Evolutionary conservation across 2,888 invertebrate species (phyloP), one percentile per base, ranked within the genome.

Genomic region (Baronia brevicornis): DNA sequence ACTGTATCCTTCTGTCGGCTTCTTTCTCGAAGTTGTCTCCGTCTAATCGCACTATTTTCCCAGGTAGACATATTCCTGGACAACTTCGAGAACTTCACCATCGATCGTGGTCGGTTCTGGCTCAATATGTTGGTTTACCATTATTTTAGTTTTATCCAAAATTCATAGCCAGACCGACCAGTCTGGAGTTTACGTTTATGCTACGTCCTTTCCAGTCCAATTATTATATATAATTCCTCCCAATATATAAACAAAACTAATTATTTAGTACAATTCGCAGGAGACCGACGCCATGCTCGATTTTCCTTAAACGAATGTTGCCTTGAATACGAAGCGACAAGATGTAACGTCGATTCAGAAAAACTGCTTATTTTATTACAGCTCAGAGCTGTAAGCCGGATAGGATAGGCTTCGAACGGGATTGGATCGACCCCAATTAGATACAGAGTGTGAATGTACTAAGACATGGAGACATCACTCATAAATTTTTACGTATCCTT

Each of bases 311-410:
- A 66, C 65, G 60, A 63, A 64, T 54, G 60, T 60, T 60, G 65
- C 57, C 57, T 54, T 41, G 51, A 74, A 77, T 71, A 73, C 70
- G 69, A 66, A 73, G 67, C 64, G 73, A 70, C 70, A 67, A 64
- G 68, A 72, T 71, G 77, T 73, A 75, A 68, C 66, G 65, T 62
- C 48, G 66, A 75, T 73, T 77, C 70, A 70, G 70, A 74, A 77
- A 74, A 79, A 80, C 78, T 78, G 78, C 77, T 80, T 78, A 80
- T 79, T 82, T 82, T 77, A 79, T 78, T 71, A 64, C 62, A 50
- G 53, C 53, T 51, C 51, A 44, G 61, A 66, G 63, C 64, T 66
- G 63, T 60, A 61, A 65, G 62, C 60, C 65, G 67, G 63, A 63
- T 63, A 51, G 69, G 54, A 59, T 59, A 58, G 65, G 64, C 67